Conservation (phyloP, 2,888 invertebrate species). For the Autographa gamma region DNA sequence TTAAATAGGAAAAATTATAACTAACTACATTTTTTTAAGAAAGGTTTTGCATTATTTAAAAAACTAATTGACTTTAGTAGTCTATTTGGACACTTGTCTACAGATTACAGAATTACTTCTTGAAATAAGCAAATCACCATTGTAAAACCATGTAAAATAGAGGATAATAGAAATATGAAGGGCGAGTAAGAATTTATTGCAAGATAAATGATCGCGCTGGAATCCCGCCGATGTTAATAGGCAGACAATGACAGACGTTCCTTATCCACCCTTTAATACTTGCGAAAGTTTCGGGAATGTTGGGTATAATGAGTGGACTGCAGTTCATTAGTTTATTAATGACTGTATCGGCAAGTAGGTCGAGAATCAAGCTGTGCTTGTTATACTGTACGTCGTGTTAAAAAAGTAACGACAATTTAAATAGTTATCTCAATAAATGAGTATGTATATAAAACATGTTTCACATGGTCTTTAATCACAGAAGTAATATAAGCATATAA, state of each 20-base stretch:
- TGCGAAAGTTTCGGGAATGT: constrained; percentile 40
- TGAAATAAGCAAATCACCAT: neutral
- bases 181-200: constrained; percentile 40
- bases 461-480: too few species aligned
- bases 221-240: constrained; percentile 48
- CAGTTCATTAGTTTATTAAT: constrained; percentile 41
- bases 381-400: too few species aligned
- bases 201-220: constrained; percentile 42
- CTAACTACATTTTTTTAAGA: too few species aligned
- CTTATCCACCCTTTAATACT: constrained; percentile 45
- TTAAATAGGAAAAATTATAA: too few species aligned
- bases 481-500: too few species aligned
- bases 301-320: constrained; percentile 41
- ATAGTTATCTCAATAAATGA: too few species aligned
- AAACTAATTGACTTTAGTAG: too few species aligned
- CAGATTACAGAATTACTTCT: too few species aligned
- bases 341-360: constrained; percentile 15
- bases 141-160: constrained; percentile 20
- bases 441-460: too few species aligned
- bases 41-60: too few species aligned
- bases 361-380: constrained; percentile 13
- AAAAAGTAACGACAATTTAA: too few species aligned
- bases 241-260: constrained; percentile 50
- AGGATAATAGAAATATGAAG: constrained; percentile 41
- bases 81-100: too few species aligned